Percentiles rank a stretch among this genome's conserved stretches.
Conservation (phyloP, 92 coral and sea anemone genomes). For the Palythoa grandiflora region DNA sequence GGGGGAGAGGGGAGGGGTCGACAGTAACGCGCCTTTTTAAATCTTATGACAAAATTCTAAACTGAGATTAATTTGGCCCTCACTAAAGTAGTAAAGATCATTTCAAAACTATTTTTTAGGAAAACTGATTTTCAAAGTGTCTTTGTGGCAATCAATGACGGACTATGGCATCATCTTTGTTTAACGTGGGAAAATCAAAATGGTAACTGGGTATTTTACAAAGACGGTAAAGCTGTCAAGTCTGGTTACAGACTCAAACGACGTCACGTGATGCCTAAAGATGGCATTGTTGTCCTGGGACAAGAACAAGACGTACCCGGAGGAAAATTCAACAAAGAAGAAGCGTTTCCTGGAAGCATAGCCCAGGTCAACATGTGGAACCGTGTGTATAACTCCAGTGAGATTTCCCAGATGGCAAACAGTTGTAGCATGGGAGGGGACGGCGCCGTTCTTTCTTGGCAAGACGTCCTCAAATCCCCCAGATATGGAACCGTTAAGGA, state of each 20-base stretch:
- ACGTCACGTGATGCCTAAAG: constrained; percentile 36
- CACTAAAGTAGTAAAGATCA: not conserved
- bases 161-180: constrained; percentile 39
- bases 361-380: constrained; percentile 37
- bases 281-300: constrained; percentile 41
- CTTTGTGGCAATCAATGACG: constrained; percentile 40
- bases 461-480: constrained; percentile 41
- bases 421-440: constrained; percentile 18
- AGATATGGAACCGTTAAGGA: constrained; percentile 29
- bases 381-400: constrained; percentile 12
- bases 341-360: constrained; percentile 38
- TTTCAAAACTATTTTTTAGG: not conserved
- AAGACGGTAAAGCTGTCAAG: constrained; percentile 29
- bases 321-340: constrained; percentile 39
- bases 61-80: not conserved
- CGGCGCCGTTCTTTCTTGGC: constrained; percentile 34
- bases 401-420: constrained; percentile 23
- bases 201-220: constrained; percentile 40
- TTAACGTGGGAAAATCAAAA: constrained; percentile 40
- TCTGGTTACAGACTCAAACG: constrained; percentile 31
- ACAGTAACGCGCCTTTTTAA: too few species aligned
- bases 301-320: constrained; percentile 41
- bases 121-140: constrained; percentile 41
- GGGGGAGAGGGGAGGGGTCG: too few species aligned
- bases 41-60: too few species aligned